Percentiles rank a stretch among this genome's conserved stretches.
Evolutionary conservation across 2,113 vertebrate genomes (phyloP).

Genomic region (Micromys minutus): DNA sequence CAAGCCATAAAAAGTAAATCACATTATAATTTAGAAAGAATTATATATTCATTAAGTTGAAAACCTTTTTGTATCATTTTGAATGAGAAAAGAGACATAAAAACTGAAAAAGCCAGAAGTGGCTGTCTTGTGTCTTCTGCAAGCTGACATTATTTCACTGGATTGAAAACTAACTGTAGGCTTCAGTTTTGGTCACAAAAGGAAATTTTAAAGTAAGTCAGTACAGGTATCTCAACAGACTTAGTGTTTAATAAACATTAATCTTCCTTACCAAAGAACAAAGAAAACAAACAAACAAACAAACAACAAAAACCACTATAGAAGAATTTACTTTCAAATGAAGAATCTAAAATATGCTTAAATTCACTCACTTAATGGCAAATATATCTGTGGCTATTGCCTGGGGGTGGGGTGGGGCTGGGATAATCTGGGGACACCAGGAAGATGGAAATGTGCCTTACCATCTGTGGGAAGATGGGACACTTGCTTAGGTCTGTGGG

Average conservation of each 20-base stretch:
- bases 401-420: background rate
- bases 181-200: constrained; percentile 33
- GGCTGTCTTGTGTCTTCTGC: background rate
- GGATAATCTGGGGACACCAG: background rate
- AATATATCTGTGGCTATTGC: background rate
- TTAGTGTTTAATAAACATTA: constrained; percentile 1
- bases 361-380: background rate
- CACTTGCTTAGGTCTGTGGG: background rate
- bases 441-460: background rate
- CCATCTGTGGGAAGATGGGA: background rate
- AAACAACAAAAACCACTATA: background rate
- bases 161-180: background rate
- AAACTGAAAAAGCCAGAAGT: constrained; percentile 18
- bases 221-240: background rate
- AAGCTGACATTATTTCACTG: constrained; percentile 16
- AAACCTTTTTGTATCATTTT: constrained; percentile 3
- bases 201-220: background rate
- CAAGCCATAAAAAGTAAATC: constrained; percentile 55
- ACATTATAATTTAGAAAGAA: constrained; percentile 41
- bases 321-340: constrained; percentile 35
- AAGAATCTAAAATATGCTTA: background rate
- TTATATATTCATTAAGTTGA: constrained; percentile 33
- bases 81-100: constrained; percentile 35
- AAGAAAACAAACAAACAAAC: background rate
- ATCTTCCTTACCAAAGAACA: background rate